Evolutionary conservation across 1,140 invertebrate genomes (phyloP), one percentile per base, ranked within the genome.

Genomic region (Diabrotica virgifera): DNA sequence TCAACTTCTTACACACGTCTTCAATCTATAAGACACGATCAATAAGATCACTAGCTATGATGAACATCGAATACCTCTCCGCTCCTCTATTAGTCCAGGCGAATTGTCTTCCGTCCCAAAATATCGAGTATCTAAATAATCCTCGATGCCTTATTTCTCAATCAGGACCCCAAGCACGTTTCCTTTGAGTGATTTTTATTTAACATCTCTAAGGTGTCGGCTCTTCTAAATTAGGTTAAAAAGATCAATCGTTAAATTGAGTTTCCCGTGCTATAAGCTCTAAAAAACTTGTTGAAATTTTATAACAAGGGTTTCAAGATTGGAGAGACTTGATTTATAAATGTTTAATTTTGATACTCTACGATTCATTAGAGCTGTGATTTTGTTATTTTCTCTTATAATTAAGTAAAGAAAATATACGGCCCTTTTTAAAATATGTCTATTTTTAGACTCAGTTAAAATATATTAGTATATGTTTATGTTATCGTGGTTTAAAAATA

Each of bases 141-240:
- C 46, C 57, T 37, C 57, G 57, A 59, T 59, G 14, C 57, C 37
- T 59, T 13, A 59, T 46, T 55, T 59, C 57, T 14, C 37, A 59
- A 59, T 59, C 57, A 14, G 37, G 37, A 59, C 57, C 6, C 57
- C 57, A 38, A 59, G 24, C 57, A 59, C 57, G 57, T 59, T 59
- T 59, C 57, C 57, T 59, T 59, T 59, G 57, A 59, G 38, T 46
- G 57, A 59, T 46, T 59, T 59, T 59, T 59, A 59, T 59, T 59
- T 59, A 59, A 59, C 57, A 59, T 59, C 57, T n/a, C 36, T n/a
- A 59, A 59, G 57, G 57, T 59, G 57, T 59, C 57, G 46, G 24
- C n/a, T 40, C 13, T 36, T 59, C 36, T 59, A 59, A 59, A 59
- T 59, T 59, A 59, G 57, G 57, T 59, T 59, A 37, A 59, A 59